Evolutionary conservation across 2,797 vertebrate genomes (phyloP), one percentile per base, ranked within the genome.

Genomic region (Pristis pectinata): DNA sequence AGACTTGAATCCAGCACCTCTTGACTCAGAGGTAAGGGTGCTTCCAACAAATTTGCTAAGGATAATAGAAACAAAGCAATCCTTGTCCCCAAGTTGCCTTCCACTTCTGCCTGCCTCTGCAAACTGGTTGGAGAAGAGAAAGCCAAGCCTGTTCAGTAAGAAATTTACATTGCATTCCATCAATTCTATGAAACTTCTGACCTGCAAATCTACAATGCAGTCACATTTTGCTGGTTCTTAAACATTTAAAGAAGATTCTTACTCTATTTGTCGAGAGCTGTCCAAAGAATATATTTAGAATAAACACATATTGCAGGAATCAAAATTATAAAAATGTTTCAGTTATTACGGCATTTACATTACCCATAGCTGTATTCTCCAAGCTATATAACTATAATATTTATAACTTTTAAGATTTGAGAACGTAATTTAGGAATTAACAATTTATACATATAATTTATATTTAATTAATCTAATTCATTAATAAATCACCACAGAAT

Each of bases 361-460:
- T 91, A 41, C 56, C n/a, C 61, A 91, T 91, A 67, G 61, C n/a
- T 61, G 61, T 83, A 56, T 41, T 41, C n/a, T 64, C 19, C 59
- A 91, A 87, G 53, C 30, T n/a, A 27, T 17, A n/a, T 1, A 87
- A 91, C 37, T 91, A 37, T 3, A 91, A 91, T 37, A 91, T 67
- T 91, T 91, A 64, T 41, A 64, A 41, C 17, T 9, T 64, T 15
- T 89, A 61, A 89, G 13, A 15, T 89, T 15, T 61, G 15, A 34
- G 61, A n/a, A 0, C 1, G 19, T 89, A 61, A 64, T 89, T 5
- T 64, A 61, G 85, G 61, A 37, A 89, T 89, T 89, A 89, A 77
- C 74, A 77, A 61, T 64, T 89, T 64, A 89, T 64, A 89, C 56
- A 61, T 64, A 61, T 89, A 61, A 61, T 61, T 89, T 91, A 67